Percentiles rank a stretch among this genome's conserved stretches.
Evolutionary conservation across 2,113 vertebrate species (phyloP).

Genomic region (Nasalis larvatus): DNA sequence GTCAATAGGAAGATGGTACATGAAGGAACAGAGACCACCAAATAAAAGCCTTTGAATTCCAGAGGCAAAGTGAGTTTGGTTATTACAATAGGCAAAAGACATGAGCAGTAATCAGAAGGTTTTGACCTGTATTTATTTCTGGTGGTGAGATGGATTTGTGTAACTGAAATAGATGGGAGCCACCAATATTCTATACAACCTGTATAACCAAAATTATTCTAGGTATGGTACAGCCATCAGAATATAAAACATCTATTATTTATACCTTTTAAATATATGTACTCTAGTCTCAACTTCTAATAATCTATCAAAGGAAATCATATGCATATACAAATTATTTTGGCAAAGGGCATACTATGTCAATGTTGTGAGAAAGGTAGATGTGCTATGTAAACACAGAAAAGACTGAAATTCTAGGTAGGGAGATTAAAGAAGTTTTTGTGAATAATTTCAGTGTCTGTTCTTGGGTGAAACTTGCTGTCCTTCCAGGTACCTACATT

Average conservation of each 20-base stretch:
- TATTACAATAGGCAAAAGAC: neutral
- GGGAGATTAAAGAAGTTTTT: neutral
- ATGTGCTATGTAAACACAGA: neutral
- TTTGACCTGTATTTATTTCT: neutral
- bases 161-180: neutral
- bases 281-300: neutral
- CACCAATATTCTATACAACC: neutral
- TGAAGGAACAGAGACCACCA: neutral
- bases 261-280: neutral
- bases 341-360: too few species aligned
- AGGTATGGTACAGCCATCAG: neutral
- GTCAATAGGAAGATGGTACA: neutral
- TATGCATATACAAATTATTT: neutral
- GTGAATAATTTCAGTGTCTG: neutral
- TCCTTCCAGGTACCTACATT: neutral
- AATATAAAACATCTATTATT: neutral
- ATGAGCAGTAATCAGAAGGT: neutral
- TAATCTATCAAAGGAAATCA: neutral
- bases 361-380: neutral
- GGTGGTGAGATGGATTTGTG: neutral
- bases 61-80: neutral
- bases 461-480: neutral
- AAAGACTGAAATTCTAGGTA: neutral
- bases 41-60: neutral
- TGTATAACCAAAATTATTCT: neutral